Base-by-base conservation (phyloP, 2,888 invertebrate species). In the Meteorus colon region DNA sequence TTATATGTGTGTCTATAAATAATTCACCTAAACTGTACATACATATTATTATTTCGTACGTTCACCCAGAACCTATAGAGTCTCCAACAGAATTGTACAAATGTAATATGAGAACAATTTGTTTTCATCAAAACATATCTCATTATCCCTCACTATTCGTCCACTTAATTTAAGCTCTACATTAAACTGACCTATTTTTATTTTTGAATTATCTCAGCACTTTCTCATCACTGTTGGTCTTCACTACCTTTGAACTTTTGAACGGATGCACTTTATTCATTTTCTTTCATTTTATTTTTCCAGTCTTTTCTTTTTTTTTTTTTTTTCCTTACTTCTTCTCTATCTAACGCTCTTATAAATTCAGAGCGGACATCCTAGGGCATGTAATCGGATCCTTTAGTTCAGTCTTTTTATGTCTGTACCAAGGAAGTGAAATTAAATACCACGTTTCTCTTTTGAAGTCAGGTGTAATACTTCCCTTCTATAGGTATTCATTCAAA, bases 361-460 rank as follows among this genome's bases (percentile, higher is more conserved):
- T 62, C 45, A 72, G 45, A 45, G 29, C 19, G 63, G 48, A 48
- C 37, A 74, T 60, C 59, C 45, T 63, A 12, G 45, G 72, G 63
- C 27, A 73, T 19, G 78, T 76, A 78, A 78, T 78, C 68, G 59
- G 74, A 74, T 78, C 66, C 60, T 16, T 59, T 62, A 41, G 19
- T n/a, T 4, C 55, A 55, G 51, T 41, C 63, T 72, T 70, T 73
- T 66, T 73, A 24, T 59, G 74, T 78, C 59, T 68, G 69, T 74
- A 55, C 5, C 19, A 65, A 78, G 79, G 78, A 81, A 80, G 77
- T 77, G 71, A 77, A 81, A 80, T 80, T 78, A 79, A 78, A 79
- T 78, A 74, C 77, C 76, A 63, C 73, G 77, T 72, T 75, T 76
- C 12, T 70, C 41, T 59, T 24, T 41, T 60, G 41, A 59, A 37